Conservation (phyloP, 2,888 invertebrate species). For the Lottia scabra region DNA sequence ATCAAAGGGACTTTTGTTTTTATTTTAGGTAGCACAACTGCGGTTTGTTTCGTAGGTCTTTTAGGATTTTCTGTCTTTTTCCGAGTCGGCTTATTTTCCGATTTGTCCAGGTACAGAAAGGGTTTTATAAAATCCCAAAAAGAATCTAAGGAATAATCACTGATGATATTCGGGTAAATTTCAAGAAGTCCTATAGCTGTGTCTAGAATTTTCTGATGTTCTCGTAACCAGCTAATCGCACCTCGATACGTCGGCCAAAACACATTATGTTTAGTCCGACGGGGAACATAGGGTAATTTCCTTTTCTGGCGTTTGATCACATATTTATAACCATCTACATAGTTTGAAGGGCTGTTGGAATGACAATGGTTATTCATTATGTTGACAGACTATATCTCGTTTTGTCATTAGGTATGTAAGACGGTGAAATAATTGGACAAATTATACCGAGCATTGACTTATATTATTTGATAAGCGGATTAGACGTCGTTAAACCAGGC, state of each 20-base stretch:
- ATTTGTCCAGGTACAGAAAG: constrained; percentile 7
- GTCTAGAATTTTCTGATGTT: constrained; percentile 25
- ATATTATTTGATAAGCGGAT: too few relatives aligned
- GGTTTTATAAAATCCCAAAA: constrained; percentile 23
- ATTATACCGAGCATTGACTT: too few relatives aligned
- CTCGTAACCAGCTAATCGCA: constrained; percentile 29
- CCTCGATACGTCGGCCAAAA: constrained; percentile 32
- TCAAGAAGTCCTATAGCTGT: constrained; percentile 29
- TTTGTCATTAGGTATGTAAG: too few relatives aligned
- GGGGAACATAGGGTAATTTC: constrained; percentile 21
- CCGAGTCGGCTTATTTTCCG: not conserved
- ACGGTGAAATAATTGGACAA: too few relatives aligned
- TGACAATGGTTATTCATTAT: too few relatives aligned
- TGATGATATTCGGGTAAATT: constrained; percentile 30
- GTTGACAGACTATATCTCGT: too few relatives aligned
- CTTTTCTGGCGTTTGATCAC: constrained; percentile 14
- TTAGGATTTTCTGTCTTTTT: not conserved
- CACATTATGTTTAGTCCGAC: constrained; percentile 1
- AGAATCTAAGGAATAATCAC: constrained; percentile 23
- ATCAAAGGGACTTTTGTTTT: constrained; percentile 12
- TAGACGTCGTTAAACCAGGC: too few relatives aligned
- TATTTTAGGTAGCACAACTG: not conserved
- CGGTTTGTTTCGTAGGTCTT: not conserved
- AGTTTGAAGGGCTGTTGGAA: not conserved
- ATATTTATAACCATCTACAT: constrained; percentile 13